Evolutionary conservation across 2,113 vertebrate species (phyloP), one percentile per base, ranked within the genome.

Genomic region (Cyanoderma ruficeps): DNA sequence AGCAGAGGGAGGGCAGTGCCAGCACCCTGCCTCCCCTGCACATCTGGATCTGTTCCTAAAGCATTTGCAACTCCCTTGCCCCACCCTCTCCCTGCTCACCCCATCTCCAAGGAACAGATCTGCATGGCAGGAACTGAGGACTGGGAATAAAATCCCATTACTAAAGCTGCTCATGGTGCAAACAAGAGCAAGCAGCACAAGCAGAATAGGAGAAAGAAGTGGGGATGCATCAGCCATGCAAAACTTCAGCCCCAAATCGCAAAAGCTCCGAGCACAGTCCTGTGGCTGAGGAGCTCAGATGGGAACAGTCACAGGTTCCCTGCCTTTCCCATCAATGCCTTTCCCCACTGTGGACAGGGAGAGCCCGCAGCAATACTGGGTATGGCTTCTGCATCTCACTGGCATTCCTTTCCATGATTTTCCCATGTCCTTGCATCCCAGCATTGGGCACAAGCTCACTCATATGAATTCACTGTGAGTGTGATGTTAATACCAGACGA

Each of bases 381-480:
- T 44, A 30, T 9, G 4, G 53, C 37, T 83, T 50, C 60, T 16
- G 22, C 55, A 23, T 23, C 53, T 56, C 82, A 15, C 33, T 33
- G 65, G 7, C 52, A 23, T 6, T 74, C 35, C 24, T 83, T 52
- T 56, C 56, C 52, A 33, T 5, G 5, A 33, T 42, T 61, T 47
- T 55, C 24, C 37, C 6, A 2, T 44, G 50, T 77, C 65, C 68
- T 46, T 3, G 2, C n/a, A 35, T 9, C 39, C 57, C 42, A 25
- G 15, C 30, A 46, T 5, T 3, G 9, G 13, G 44, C 68, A 42
- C 3, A 2, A 68, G 39, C 53, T 74, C 15, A 7, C 20, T 28
- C 1, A 1, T 47, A 7, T 1, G 10, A 64, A 74, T 56, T 22
- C 35, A 63, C 24, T 1, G 16, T 0, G 5, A 33, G 15, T 6